Evolutionary conservation across 2,888 invertebrate genomes (phyloP).

Genomic region (Acleris emargana): DNA sequence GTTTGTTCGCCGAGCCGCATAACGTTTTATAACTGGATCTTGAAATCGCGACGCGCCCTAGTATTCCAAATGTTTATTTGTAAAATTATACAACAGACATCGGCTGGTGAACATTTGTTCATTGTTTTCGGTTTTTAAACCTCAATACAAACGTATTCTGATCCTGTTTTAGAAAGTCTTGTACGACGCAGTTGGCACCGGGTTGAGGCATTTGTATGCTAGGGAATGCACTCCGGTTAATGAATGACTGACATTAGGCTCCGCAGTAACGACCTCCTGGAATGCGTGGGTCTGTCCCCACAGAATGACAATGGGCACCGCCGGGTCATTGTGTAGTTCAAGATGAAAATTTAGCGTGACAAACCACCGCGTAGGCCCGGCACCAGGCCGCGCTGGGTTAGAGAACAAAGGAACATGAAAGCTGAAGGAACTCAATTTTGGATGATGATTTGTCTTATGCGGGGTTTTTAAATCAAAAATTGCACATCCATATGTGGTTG

Average conservation of each 20-base stretch:
- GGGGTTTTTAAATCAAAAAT: conserved; percentile 9
- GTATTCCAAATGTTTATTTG: conserved; percentile 38
- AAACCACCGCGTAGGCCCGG: conserved; percentile 15
- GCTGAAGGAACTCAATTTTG: conserved; percentile 1
- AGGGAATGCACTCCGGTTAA: conserved; percentile 65
- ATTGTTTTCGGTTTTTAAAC: conserved; percentile 19
- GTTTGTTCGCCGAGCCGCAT: conserved; percentile 47
- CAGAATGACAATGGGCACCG: conserved; percentile 55
- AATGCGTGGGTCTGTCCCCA: conserved; percentile 56
- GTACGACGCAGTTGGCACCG: conserved; percentile 41
- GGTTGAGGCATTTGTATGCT: conserved; percentile 67
- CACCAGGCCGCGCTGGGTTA: conserved; percentile 18
- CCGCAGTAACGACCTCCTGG: conserved; percentile 55
- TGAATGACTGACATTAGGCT: conserved; percentile 65
- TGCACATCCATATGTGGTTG: conserved; percentile 1
- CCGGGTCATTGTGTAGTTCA: conserved; percentile 47
- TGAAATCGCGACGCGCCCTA: conserved; percentile 33
- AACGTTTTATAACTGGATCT: conserved; percentile 56
- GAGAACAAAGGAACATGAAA: conserved; percentile 39
- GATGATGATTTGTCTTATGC: not conserved
- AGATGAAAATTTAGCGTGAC: conserved; percentile 41
- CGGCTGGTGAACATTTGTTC: conserved; percentile 13
- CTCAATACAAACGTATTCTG: conserved; percentile 5
- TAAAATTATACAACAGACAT: conserved; percentile 35
- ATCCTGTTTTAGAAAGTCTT: conserved; percentile 56